Evolutionary conservation across 2,888 invertebrate genomes (phyloP).

Genomic region (Neoscelio sp.): DNA sequence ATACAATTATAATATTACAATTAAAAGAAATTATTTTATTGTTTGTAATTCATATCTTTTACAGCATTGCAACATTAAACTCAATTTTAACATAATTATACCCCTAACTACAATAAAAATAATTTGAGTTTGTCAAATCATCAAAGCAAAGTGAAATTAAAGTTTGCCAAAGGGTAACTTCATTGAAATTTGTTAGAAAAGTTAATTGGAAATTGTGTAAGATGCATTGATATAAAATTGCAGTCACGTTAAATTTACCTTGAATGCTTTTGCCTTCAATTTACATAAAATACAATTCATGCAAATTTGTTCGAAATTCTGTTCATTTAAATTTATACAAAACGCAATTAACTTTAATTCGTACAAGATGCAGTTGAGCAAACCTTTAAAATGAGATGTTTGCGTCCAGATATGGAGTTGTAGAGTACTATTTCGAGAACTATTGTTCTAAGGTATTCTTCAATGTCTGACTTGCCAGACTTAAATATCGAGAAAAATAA

Average conservation of each 20-base stretch:
- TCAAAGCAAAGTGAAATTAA: constrained; percentile 43
- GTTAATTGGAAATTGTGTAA: constrained; percentile 41
- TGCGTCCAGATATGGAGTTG: background rate
- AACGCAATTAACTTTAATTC: constrained; percentile 53
- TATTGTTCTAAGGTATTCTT: too few relatives aligned
- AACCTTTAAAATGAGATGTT: constrained; percentile 35
- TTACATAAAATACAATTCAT: constrained; percentile 57
- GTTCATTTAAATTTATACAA: constrained; percentile 54
- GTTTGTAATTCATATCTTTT: too few relatives aligned
- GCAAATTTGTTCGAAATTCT: constrained; percentile 40
- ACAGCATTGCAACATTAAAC: constrained; percentile 4
- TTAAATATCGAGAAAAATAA: too few relatives aligned
- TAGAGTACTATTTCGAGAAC: too few relatives aligned
- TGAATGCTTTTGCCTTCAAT: constrained; percentile 42
- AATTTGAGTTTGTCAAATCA: constrained; percentile 18
- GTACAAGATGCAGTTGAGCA: constrained; percentile 41
- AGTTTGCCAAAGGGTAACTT: constrained; percentile 27
- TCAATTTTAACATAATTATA: background rate
- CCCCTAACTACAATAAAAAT: constrained; percentile 19
- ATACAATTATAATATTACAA: too few relatives aligned
- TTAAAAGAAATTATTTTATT: too few relatives aligned
- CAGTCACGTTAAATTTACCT: constrained; percentile 50
- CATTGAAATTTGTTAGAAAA: constrained; percentile 40
- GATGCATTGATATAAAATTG: constrained; percentile 56
- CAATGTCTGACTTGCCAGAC: too few relatives aligned